These are phyloP conservation scores for Lordiphosa stackelbergi DNA, from an alignment of 1,140 invertebrate species.

Conservation along the genomic window DNA sequence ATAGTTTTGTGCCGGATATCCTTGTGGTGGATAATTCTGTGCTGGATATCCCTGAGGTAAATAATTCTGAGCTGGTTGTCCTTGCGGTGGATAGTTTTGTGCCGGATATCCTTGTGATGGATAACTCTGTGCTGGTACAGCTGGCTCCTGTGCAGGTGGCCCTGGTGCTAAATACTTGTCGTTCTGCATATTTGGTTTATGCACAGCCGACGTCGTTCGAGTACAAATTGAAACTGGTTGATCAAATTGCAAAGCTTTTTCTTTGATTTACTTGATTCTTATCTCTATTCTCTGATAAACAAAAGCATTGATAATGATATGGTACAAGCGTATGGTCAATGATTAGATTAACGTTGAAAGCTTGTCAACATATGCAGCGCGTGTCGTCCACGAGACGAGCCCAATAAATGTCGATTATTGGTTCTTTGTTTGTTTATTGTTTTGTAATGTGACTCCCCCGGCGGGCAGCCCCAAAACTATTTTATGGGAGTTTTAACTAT, in stretches of 20 bases:
- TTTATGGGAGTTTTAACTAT: no score
- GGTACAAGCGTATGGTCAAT: no score
- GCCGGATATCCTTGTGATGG: background rate
- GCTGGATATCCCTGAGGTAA: conserved; percentile 1
- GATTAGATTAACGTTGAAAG: no score
- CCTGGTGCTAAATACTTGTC: conserved; percentile 21
- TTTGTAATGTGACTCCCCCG: no score
- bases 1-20: conserved; percentile 31
- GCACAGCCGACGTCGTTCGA: conserved; percentile 3
- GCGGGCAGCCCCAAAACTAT: background rate
- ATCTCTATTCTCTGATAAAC: no score
- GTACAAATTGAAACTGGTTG: conserved; percentile 13
- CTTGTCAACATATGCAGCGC: no score
- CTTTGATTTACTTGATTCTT: background rate
- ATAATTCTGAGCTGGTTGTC: conserved; percentile 18
- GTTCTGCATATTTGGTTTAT: conserved; percentile 19
- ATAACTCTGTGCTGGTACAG: conserved; percentile 6
- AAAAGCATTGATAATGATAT: no score
- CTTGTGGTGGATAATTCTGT: conserved; percentile 19
- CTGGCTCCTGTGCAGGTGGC: conserved; percentile 13
- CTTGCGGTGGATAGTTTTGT: background rate
- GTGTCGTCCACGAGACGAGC: no score
- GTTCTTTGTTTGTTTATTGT: no score
- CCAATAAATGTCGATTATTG: no score
- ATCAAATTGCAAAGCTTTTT: conserved; percentile 9